phyloP scores from a whole-genome alignment of 2,113 vertebrate genomes.

The Leucoraja erinaceus region DNA sequence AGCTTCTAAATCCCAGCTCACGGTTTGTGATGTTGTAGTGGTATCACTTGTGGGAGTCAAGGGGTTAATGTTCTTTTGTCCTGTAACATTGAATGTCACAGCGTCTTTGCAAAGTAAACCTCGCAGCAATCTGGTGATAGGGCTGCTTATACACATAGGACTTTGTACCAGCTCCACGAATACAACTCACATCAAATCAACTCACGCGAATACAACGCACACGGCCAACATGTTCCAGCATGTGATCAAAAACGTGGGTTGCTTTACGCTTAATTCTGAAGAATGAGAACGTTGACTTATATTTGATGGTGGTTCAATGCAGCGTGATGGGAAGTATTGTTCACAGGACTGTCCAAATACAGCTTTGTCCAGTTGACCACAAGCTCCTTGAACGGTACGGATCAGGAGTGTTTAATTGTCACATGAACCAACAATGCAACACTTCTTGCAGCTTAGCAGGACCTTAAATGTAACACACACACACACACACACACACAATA shows the following conservation, averaged over 20 bases:
- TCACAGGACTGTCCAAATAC: not conserved
- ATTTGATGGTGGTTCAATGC: not conserved
- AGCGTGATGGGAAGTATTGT: not conserved
- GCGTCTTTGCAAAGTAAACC: not conserved
- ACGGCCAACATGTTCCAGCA: not conserved
- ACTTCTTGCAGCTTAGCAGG: too few species aligned
- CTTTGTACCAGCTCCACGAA: not conserved
- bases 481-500: too few species aligned
- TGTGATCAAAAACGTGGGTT: not conserved
- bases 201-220: not conserved
- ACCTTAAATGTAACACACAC: too few species aligned
- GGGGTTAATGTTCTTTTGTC: not conserved
- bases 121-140: not conserved
- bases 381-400: too few species aligned
- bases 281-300: too few species aligned
- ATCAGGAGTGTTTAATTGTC: too few species aligned
- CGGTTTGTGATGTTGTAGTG: not conserved
- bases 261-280: too few species aligned
- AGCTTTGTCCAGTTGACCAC: too few species aligned
- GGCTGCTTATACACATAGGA: not conserved
- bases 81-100: not conserved
- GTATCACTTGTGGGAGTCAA: not conserved
- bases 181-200: too few species aligned
- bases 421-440: too few species aligned
- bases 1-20: not conserved